phyloP scores from a whole-genome alignment of 2,113 vertebrate species.

The Ochotona curzoniae region DNA sequence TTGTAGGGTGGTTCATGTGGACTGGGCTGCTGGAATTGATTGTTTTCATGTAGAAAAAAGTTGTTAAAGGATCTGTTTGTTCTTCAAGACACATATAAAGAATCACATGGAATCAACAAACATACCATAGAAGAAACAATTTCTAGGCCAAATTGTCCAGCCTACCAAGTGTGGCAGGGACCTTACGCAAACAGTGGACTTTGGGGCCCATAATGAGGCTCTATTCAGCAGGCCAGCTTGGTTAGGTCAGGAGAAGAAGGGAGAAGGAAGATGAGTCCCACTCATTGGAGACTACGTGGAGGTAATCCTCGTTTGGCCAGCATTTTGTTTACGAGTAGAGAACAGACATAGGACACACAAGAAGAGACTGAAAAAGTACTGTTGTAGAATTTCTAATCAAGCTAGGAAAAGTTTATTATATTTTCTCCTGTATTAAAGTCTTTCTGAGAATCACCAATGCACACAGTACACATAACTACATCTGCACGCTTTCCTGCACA shows the following conservation, averaged over 20 bases:
- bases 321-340: conserved; percentile 34
- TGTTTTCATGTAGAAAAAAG: conserved; percentile 84
- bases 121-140: conserved; percentile 39
- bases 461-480: not conserved
- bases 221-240: conserved; percentile 82
- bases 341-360: conserved; percentile 52
- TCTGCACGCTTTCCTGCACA: not conserved
- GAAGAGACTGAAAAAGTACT: conserved; percentile 20
- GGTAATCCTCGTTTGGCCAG: not conserved
- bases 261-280: not conserved
- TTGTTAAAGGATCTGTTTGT: conserved; percentile 80
- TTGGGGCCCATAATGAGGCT: conserved; percentile 73
- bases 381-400: not conserved
- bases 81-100: conserved; percentile 76
- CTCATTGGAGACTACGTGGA: not conserved
- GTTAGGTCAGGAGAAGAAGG: conserved; percentile 8
- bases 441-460: not conserved
- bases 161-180: conserved; percentile 74
- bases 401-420: not conserved
- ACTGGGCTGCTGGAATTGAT: conserved; percentile 85
- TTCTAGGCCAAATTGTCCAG: conserved; percentile 65
- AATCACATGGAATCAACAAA: conserved; percentile 75
- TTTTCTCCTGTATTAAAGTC: not conserved
- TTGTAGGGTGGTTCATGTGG: conserved; percentile 85
- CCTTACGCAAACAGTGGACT: not conserved